phyloP scores from a whole-genome alignment of 2,797 vertebrate species.

The Anguilla obscura region DNA sequence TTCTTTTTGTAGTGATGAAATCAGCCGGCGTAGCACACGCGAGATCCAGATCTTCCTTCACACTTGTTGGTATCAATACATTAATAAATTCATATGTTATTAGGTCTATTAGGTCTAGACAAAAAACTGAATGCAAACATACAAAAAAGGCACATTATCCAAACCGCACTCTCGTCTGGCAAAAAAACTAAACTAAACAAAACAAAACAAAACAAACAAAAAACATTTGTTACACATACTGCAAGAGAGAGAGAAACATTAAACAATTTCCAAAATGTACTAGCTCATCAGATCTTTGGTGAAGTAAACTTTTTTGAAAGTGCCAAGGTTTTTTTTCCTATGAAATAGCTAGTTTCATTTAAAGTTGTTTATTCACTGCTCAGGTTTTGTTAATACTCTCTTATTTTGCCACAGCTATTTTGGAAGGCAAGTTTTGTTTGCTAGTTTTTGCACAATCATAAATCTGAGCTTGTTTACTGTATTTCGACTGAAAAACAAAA shows the following conservation, averaged over 20 bases:
- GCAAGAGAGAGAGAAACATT: constrained; percentile 67
- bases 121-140: constrained; percentile 82
- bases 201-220: constrained; percentile 72
- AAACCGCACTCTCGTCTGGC: constrained; percentile 88
- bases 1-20: constrained; percentile 81
- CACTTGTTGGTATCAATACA: constrained; percentile 83
- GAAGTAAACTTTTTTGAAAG: constrained; percentile 78
- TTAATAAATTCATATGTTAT: constrained; percentile 72
- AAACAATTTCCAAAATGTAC: constrained; percentile 65
- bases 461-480: constrained; percentile 74
- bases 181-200: constrained; percentile 62
- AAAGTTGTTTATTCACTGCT: constrained; percentile 62
- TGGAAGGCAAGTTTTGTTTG: constrained; percentile 70
- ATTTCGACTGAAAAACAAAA: constrained; percentile 72
- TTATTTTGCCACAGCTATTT: constrained; percentile 17
- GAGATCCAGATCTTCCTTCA: constrained; percentile 80
- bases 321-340: constrained; percentile 75
- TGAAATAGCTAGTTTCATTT: constrained; percentile 77
- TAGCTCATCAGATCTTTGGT: constrained; percentile 88
- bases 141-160: constrained; percentile 97
- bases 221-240: constrained; percentile 74
- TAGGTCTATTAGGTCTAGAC: constrained; percentile 68
- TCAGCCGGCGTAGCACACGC: constrained; percentile 84
- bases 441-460: constrained; percentile 74
- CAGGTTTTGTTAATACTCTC: constrained; percentile 54